Evolutionary conservation across 2,888 invertebrate genomes (phyloP).

Genomic region (Oconnorella tubifera): DNA sequence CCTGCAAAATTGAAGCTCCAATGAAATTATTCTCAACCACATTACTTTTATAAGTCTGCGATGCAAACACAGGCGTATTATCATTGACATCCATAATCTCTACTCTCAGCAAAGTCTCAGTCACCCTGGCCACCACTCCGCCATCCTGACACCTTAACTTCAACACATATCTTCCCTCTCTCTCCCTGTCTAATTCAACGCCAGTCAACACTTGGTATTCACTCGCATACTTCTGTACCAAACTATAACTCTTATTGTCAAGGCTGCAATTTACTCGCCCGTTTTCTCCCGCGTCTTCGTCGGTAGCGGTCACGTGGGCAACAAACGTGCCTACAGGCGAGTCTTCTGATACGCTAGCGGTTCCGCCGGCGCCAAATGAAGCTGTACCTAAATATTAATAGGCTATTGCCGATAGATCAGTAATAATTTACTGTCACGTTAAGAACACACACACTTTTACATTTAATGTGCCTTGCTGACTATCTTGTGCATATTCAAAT

Average conservation of each 20-base stretch:
- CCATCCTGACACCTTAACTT: conserved; percentile 14
- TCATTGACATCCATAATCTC: conserved; percentile 30
- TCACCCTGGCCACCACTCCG: not conserved
- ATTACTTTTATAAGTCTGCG: conserved; percentile 19
- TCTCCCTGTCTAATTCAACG: conserved; percentile 29
- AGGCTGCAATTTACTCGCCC: conserved; percentile 72
- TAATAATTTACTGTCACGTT: no score
- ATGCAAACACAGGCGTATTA: conserved; percentile 27
- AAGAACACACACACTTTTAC: no score
- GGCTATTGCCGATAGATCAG: not conserved
- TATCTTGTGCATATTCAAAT: no score
- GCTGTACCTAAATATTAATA: not conserved
- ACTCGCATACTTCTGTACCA: conserved; percentile 13
- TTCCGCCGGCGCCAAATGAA: no score
- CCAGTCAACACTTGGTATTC: conserved; percentile 32
- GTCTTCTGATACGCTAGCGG: conserved; percentile 55
- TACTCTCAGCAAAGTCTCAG: conserved; percentile 17
- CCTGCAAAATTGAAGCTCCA: conserved; percentile 23
- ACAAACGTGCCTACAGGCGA: conserved; percentile 85
- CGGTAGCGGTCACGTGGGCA: conserved; percentile 85
- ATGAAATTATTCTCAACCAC: conserved; percentile 33
- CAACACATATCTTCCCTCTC: conserved; percentile 19
- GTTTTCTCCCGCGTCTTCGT: conserved; percentile 84
- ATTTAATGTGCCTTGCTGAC: no score
- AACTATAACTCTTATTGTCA: conserved; percentile 73